phyloP scores from a whole-genome alignment of 2,888 invertebrate species.

The Trachelus troglodyta region DNA sequence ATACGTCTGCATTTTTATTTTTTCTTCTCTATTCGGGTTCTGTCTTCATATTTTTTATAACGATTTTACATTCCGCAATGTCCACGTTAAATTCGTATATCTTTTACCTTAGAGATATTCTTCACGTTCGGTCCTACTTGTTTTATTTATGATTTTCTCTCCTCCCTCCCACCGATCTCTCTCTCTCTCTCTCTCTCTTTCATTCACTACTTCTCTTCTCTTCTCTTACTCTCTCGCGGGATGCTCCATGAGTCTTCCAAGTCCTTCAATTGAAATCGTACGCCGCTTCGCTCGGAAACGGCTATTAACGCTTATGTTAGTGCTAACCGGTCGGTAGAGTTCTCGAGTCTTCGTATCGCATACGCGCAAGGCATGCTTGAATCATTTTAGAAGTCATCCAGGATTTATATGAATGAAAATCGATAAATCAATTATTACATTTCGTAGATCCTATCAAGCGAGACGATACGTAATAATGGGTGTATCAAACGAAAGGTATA shows the following conservation, averaged over 20 bases:
- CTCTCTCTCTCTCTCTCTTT: slow-evolving; percentile 1
- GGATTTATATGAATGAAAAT: background rate
- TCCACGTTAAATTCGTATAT: background rate
- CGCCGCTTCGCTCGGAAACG: background rate
- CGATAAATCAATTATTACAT: background rate
- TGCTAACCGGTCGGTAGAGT: background rate
- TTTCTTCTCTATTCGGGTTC: background rate
- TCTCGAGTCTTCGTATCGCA: background rate
- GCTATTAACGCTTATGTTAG: background rate
- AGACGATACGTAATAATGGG: background rate
- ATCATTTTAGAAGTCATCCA: background rate
- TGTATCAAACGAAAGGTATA: background rate
- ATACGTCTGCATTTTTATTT: background rate
- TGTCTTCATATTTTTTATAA: background rate
- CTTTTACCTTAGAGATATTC: slow-evolving; percentile 7
- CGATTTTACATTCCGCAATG: background rate
- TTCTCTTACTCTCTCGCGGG: background rate
- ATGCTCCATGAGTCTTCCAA: background rate
- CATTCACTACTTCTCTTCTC: slow-evolving; percentile 1
- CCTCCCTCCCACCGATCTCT: too few species aligned
- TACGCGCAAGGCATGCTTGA: background rate
- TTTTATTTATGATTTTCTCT: background rate
- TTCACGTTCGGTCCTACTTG: slow-evolving; percentile 8
- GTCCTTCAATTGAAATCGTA: background rate
- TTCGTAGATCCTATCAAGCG: background rate